phyloP scores from a whole-genome alignment of 2,888 invertebrate genomes.

The Apotomis turbidana region DNA sequence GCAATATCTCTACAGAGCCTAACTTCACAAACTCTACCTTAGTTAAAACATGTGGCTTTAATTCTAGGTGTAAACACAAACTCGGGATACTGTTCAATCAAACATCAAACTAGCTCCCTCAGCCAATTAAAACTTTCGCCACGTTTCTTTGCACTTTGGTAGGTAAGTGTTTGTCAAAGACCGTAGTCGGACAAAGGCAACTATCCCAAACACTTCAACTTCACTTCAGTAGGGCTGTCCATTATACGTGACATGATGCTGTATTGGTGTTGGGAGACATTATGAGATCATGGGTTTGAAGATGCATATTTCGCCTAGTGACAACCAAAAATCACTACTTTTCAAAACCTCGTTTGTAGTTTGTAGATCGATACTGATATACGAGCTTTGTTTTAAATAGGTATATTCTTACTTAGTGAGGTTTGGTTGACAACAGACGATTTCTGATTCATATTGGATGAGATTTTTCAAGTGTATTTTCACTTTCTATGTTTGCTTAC shows the following conservation, averaged over 20 bases:
- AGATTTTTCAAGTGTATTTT: no score
- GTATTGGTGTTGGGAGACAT: background rate
- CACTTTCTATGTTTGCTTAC: no score
- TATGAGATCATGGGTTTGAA: background rate
- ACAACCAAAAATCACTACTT: no score
- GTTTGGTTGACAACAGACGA: background rate
- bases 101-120: conserved; percentile 12
- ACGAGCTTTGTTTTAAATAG: no score
- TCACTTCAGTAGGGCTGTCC: conserved; percentile 6
- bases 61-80: background rate
- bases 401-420: no score
- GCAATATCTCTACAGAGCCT: no score
- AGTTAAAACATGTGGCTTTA: no score
- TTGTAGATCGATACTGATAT: no score
- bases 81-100: conserved; percentile 8
- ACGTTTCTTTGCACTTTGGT: background rate
- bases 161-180: conserved; percentile 40
- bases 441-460: no score
- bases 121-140: conserved; percentile 33
- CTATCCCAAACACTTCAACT: conserved; percentile 36
- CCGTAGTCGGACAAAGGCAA: conserved; percentile 26
- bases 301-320: background rate
- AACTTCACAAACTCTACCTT: no score
- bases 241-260: background rate
- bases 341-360: no score